Percentiles rank a stretch among this genome's conserved stretches.
phyloP scores from a whole-genome alignment of 2,113 vertebrate species.

The Tilapia sparmanii region DNA sequence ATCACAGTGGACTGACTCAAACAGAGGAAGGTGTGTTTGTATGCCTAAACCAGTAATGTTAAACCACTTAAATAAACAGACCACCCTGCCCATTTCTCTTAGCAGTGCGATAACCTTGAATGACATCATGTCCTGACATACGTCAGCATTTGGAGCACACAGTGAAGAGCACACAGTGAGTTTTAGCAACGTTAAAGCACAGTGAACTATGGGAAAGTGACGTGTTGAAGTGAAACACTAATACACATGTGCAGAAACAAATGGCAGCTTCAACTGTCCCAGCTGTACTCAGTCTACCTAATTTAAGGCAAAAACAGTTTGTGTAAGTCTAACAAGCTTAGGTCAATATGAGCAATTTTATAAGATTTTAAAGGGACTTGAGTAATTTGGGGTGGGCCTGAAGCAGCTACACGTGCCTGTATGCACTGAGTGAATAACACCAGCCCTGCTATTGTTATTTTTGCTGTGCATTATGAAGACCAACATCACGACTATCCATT shows the following conservation, averaged over 20 bases:
- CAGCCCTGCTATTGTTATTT: background rate
- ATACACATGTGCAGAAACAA: background rate
- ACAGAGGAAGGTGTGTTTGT: background rate
- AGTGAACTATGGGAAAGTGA: background rate
- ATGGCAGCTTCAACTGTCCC: background rate
- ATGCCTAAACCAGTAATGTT: background rate
- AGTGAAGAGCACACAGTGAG: fast-evolving
- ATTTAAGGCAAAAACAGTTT: background rate
- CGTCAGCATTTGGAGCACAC: background rate
- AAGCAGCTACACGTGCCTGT: background rate
- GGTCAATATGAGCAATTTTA: background rate
- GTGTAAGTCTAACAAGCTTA: background rate
- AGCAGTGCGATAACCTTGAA: background rate
- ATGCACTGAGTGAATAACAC: background rate
- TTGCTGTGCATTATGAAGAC: background rate
- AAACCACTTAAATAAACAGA: background rate
- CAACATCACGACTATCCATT: background rate
- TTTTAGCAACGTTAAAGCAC: background rate
- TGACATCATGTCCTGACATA: background rate
- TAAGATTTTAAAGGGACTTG: background rate
- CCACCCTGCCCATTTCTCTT: background rate
- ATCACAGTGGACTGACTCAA: background rate
- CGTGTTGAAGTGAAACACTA: background rate
- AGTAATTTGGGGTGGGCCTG: background rate
- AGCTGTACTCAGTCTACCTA: fast-evolving